Conservation (phyloP, 2,113 vertebrate species). For the Xiphophorus maculatus region DNA sequence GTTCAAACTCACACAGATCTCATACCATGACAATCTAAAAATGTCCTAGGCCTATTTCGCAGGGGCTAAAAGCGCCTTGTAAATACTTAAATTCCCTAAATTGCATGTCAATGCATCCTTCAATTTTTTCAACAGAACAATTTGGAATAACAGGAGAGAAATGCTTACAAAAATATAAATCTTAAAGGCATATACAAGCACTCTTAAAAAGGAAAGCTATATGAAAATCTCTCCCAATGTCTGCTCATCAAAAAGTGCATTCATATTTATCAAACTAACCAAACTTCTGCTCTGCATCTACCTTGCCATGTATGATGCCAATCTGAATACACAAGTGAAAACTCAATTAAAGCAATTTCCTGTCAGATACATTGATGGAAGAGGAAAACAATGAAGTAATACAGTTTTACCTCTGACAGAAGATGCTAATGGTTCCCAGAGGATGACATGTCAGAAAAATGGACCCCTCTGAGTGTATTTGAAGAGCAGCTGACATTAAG, state of each 20-base stretch:
- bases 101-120: background rate
- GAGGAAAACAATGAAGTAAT: background rate
- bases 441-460: constrained; percentile 43
- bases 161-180: background rate
- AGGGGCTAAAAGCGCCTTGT: background rate
- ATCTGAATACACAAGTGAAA: background rate
- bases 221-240: background rate
- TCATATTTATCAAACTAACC: background rate
- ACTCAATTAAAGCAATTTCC: background rate
- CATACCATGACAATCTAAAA: background rate
- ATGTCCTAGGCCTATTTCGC: too few relatives aligned
- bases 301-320: background rate
- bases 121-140: background rate
- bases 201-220: background rate
- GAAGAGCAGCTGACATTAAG: constrained; percentile 37
- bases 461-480: background rate
- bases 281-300: background rate
- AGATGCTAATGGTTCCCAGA: constrained; percentile 36
- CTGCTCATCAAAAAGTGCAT: background rate
- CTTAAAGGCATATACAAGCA: background rate
- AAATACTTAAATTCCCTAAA: background rate
- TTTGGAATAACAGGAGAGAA: too few relatives aligned
- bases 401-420: background rate
- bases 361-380: background rate
- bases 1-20: background rate